phyloP scores from a whole-genome alignment of 2,797 vertebrate species.

The Spondyliosoma cantharus region DNA sequence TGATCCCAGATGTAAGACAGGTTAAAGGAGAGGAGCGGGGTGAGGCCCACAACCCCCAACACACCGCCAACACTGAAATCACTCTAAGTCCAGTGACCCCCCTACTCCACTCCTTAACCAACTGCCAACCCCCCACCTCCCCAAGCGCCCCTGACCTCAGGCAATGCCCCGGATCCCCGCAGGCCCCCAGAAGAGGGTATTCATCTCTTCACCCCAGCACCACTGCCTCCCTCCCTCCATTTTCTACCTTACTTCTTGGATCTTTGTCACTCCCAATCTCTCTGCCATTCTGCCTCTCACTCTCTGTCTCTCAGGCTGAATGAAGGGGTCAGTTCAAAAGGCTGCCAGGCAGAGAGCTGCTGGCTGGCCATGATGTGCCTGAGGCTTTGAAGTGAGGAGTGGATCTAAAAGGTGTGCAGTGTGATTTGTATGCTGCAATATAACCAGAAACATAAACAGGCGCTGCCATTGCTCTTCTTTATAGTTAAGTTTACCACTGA shows the following conservation, averaged over 20 bases:
- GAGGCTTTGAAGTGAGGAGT: slow-evolving; percentile 76
- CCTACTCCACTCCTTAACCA: background rate
- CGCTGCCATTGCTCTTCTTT: background rate
- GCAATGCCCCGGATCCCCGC: slow-evolving; percentile 56
- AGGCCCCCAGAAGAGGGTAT: slow-evolving; percentile 63
- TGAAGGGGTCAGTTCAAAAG: slow-evolving; percentile 78
- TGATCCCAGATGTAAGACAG: slow-evolving; percentile 56
- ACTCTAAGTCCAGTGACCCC: slow-evolving; percentile 21
- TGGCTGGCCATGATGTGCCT: slow-evolving; percentile 59
- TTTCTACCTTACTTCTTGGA: slow-evolving; percentile 48
- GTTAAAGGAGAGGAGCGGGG: slow-evolving; percentile 50
- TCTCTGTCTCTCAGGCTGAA: slow-evolving; percentile 69
- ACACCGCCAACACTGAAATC: slow-evolving; percentile 20
- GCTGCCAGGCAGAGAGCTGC: slow-evolving; percentile 68
- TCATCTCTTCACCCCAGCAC: slow-evolving; percentile 52
- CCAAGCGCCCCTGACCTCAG: slow-evolving; percentile 60
- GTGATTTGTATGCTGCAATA: slow-evolving; percentile 41
- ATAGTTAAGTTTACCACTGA: slow-evolving; percentile 15
- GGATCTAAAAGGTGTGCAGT: slow-evolving; percentile 62
- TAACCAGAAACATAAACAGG: slow-evolving; percentile 30
- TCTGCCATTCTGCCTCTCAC: slow-evolving; percentile 49
- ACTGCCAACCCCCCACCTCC: background rate
- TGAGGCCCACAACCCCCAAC: slow-evolving; percentile 42
- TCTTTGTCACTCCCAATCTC: slow-evolving; percentile 58
- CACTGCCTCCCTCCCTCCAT: slow-evolving; percentile 37